Base-by-base conservation (phyloP, 1,140 invertebrate species). In the Drosophila nebulosa region DNA sequence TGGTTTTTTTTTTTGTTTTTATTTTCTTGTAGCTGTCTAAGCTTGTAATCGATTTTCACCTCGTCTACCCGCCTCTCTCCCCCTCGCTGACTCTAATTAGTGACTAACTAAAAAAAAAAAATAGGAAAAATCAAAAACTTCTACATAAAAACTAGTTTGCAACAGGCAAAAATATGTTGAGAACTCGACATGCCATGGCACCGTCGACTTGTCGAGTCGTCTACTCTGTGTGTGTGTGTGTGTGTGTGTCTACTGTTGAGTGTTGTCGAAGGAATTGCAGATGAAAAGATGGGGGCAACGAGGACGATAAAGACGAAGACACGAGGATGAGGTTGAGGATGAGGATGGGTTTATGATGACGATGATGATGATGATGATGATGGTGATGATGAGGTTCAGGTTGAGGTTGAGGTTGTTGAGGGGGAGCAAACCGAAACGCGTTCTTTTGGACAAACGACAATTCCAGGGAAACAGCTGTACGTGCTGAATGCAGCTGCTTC, bases 401-500 rank as follows among this genome's bases (percentile, higher is more conserved):
- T 9, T 42, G 16, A 42, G 39, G 14, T 16, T 39, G 2, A 16
- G 36, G 36, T 56, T 71, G 71, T n/a, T n/a, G 32, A 46, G 35
- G 55, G 50, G 27, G 26, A 21, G 18, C 30, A 32, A 32, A 32
- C 30, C 10, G 32, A 65, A 77, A 68, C 69, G 74, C 72, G 61
- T 78, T 83, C 64, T 59, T 53, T 74, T 46, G 42, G 35, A 32
- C 51, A 73, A 73, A 74, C 76, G 77, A 79, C 80, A 86, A 78
- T 85, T 86, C 78, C 78, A 74, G 56, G 53, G 71, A 74, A 74
- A 74, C 71, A 74, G 71, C 71, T 74, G 64, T 74, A 74, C 70
- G 71, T 75, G 69, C 57, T 80, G 68, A 79, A 74, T 75, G 78
- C 80, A 85, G 81, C 81, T 85, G 80, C 83, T 78, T 69, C 64